Evolutionary conservation across 2,113 vertebrate genomes (phyloP), one percentile per base, ranked within the genome.

Genomic region (Phyllostomus discolor): DNA sequence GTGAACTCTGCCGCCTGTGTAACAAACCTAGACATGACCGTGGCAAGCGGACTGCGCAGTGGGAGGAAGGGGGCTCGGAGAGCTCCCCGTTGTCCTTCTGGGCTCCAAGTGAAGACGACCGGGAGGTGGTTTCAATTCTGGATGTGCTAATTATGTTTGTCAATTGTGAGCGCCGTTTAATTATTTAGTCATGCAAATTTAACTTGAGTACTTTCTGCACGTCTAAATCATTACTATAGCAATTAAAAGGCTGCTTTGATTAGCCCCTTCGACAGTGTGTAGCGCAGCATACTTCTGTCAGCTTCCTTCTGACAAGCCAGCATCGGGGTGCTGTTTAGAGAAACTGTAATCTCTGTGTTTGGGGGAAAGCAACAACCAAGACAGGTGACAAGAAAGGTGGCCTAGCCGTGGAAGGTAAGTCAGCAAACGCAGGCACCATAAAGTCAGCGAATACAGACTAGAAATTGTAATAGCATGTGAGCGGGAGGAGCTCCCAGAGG

Each of bases 161-260:
- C 93, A 92, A 92, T 96, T 97, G 96, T 96, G 89, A 95, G 95
- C 87, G 95, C 86, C 91, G 89, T 95, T 96, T 97, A 97, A 98
- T 97, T 97, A 96, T 96, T 97, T 96, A 97, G 96, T 96, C 97
- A 98, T 97, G 93, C 96, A 89, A 96, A 95, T 97, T 96, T 97
- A 96, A 96, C 94, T 95, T 96, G 82, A 88, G 85, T 84, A 92
- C 84, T 96, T 97, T 97, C 92, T 96, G 85, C 91, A 96, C 93
- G 94, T 97, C 93, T 95, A 94, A 82, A 94, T 97, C 95, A 98
- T 97, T 98, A 97, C 96, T 96, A 64, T 66, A 96, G 81, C 95
- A 94, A 97, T 98, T 97, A 91, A 96, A 96, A 97, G 88, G 59
- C 82, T 97, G 94, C 94, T 97, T 94, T 96, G 95, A 97, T 98